Evolutionary conservation across 2,797 vertebrate genomes (phyloP).

Genomic region (Chiloscyllium punctatum): DNA sequence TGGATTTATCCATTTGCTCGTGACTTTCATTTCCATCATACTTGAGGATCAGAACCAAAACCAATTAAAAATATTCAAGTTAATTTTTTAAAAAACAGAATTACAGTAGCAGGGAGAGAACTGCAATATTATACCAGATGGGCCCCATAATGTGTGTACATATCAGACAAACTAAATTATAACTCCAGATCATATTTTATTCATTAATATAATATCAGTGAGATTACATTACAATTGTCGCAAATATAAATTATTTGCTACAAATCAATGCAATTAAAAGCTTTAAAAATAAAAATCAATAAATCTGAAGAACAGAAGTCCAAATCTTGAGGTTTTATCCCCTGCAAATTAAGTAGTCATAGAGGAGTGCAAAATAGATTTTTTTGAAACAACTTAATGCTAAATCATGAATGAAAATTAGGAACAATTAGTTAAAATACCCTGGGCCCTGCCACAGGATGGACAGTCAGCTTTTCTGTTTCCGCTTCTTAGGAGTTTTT

Average conservation of each 20-base stretch:
- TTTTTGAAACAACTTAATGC: neutral
- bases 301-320: neutral
- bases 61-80: neutral
- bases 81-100: neutral
- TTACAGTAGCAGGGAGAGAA: neutral
- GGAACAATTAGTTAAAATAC: neutral
- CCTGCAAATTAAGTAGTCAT: neutral
- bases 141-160: neutral
- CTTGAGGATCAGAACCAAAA: neutral
- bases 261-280: neutral
- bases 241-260: neutral
- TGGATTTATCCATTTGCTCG: no score
- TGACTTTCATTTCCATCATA: neutral
- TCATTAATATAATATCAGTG: neutral
- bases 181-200: neutral
- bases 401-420: neutral
- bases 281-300: neutral
- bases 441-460: neutral
- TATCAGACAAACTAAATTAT: neutral
- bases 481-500: neutral
- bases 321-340: neutral
- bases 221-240: neutral
- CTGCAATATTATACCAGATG: neutral
- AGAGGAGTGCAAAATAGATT: neutral
- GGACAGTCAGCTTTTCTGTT: neutral